Conservation (phyloP, 2,888 invertebrate species). For the Pardosa pseudoannulata region DNA sequence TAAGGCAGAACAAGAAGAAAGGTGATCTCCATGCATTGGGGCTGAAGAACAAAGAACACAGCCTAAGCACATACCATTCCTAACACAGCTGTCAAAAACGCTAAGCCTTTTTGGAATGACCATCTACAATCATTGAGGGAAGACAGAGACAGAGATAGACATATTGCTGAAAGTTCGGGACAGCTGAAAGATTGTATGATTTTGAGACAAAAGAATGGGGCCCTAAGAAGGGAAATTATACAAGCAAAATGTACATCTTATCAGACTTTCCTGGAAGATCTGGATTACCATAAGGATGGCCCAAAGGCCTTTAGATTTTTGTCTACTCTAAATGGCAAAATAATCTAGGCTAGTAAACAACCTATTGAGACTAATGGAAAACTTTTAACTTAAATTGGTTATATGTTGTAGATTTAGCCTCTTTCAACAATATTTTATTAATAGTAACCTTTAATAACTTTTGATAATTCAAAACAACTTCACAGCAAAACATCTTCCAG, state of each 20-base stretch:
- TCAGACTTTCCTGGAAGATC: neutral
- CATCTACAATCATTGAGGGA: neutral
- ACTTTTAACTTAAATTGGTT: neutral
- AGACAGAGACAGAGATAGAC: neutral
- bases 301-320: too few relatives aligned
- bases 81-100: neutral
- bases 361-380: neutral
- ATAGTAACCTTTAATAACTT: too few relatives aligned
- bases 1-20: too few relatives aligned
- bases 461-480: too few relatives aligned
- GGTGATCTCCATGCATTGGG: too few relatives aligned
- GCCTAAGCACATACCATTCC: too few relatives aligned
- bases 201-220: neutral
- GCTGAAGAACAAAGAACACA: too few relatives aligned
- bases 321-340: neutral
- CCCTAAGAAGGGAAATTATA: neutral
- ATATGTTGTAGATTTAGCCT: too few relatives aligned
- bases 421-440: too few relatives aligned
- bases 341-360: neutral
- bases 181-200: neutral
- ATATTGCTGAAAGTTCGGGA: neutral
- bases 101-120: neutral
- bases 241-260: neutral
- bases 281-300: neutral
- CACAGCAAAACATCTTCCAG: too few relatives aligned